A percentile compares a stretch with the other conserved stretches of the same genome.
These are phyloP conservation scores for Holacanthus passer DNA, from an alignment of 2,113 vertebrate species.

Conservation along the genomic window DNA sequence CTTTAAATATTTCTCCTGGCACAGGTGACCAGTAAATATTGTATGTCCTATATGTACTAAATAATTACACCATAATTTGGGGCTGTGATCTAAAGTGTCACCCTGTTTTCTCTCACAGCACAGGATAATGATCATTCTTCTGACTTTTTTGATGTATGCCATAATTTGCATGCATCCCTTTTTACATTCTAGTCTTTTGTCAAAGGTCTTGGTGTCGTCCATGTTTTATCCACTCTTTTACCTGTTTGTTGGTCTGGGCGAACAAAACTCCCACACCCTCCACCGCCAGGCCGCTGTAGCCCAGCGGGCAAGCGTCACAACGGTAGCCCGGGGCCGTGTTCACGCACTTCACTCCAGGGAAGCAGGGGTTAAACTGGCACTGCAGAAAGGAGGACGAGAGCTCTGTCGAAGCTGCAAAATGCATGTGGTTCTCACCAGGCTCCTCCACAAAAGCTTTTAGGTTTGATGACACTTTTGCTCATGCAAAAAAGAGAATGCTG, in stretches of 20 bases:
- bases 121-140: neutral
- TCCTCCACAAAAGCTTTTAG: constrained; percentile 53
- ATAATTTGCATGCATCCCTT: neutral
- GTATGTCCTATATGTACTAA: neutral
- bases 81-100: neutral
- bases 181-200: neutral
- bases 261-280: constrained; percentile 90
- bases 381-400: constrained; percentile 71
- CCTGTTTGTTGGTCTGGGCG: constrained; percentile 95
- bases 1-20: neutral
- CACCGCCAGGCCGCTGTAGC: constrained; percentile 87
- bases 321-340: constrained; percentile 93
- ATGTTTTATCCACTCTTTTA: constrained; percentile 58
- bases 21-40: neutral
- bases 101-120: neutral
- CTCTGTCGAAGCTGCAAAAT: constrained; percentile 54
- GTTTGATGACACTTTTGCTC: constrained; percentile 60
- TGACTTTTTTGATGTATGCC: neutral
- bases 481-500: constrained; percentile 46
- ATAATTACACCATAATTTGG: neutral
- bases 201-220: neutral
- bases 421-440: constrained; percentile 36
- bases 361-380: constrained; percentile 96
- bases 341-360: constrained; percentile 93
- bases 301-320: constrained; percentile 93